Percentiles rank a stretch among this genome's conserved stretches.
phyloP scores from a whole-genome alignment of 2,888 invertebrate species.

The Temnothorax rugatulus region DNA sequence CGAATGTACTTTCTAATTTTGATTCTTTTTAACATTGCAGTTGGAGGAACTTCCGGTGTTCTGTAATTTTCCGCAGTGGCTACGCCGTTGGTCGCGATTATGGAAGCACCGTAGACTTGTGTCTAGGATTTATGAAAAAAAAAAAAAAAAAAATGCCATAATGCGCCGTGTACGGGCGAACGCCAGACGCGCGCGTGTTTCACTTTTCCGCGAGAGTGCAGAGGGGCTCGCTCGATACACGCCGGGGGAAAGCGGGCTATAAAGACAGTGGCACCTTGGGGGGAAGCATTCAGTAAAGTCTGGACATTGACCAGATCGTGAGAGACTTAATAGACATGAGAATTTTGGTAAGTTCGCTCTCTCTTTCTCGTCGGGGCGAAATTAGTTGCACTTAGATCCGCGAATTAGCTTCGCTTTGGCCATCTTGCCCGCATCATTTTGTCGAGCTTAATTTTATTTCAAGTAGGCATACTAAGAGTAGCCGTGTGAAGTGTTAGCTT shows the following conservation, averaged over 20 bases:
- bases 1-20: constrained; percentile 9
- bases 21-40: constrained; percentile 20
- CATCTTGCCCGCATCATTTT: not conserved
- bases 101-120: constrained; percentile 59
- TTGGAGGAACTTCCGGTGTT: constrained; percentile 42
- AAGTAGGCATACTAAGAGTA: not conserved
- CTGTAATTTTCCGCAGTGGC: constrained; percentile 31
- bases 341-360: constrained; percentile 82
- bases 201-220: constrained; percentile 82
- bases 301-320: constrained; percentile 81
- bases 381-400: constrained; percentile 12
- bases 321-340: constrained; percentile 80
- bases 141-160: constrained; percentile 71
- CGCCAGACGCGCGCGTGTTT: constrained; percentile 78
- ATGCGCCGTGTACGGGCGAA: constrained; percentile 63
- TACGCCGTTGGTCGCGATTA: constrained; percentile 71
- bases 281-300: constrained; percentile 85
- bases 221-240: constrained; percentile 66
- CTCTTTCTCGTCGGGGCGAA: not conserved
- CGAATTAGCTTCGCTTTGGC: not conserved
- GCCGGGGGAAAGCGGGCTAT: constrained; percentile 85
- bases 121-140: constrained; percentile 67
- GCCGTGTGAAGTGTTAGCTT: not conserved
- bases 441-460: not conserved
- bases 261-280: constrained; percentile 82